Evolutionary conservation across 2,888 invertebrate species (phyloP), one percentile per base, ranked within the genome.

Genomic region (Temnothorax ravouxi): DNA sequence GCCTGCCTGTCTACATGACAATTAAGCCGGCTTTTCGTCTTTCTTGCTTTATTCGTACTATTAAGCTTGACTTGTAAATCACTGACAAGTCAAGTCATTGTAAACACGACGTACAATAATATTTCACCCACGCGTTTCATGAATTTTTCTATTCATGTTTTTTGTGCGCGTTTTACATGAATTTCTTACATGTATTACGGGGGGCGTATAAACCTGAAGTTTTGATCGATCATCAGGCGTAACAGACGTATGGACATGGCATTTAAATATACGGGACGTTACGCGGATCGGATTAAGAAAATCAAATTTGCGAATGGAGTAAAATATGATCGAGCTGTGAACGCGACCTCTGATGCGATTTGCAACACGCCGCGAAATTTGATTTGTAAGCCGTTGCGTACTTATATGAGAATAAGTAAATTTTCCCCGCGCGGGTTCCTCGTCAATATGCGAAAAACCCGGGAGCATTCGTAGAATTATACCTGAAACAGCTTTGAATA

Each of bases 301-400:
- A 83, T 67, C 13, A 59, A 77, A 64, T 76, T 44, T 47, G 21
- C 75, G 44, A 34, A 56, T 56, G 44, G 18, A 75, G 50, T 66
- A 66, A 75, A 41, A 66, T 21, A 64, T 44, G 71, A 50, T 3
- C 72, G 29, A 72, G 56, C 54, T 76, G 47, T 76, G 47, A 77
- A 69, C n/a, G 21, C 18, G 34, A 75, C 56, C 54, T 52, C 21
- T 61, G 82, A 84, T 82, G 54, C 72, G 54, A 81, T 87, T 84
- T 77, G 44, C 59, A 5, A 52, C 2, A 54, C 52, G 29, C n/a
- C 56, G 41, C 25, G 34, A 69, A 71, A 82, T 82, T 61, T 44
- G 61, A 83, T 87, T 85, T 71, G 71, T 50, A 84, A 64, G 29
- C 41, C 15, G 9, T 44, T 66, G 82, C 66, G 21, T 59, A n/a